These are phyloP conservation scores for Nomada ruficornis DNA, from an alignment of 2,888 invertebrate species.

Conservation along the genomic window DNA sequence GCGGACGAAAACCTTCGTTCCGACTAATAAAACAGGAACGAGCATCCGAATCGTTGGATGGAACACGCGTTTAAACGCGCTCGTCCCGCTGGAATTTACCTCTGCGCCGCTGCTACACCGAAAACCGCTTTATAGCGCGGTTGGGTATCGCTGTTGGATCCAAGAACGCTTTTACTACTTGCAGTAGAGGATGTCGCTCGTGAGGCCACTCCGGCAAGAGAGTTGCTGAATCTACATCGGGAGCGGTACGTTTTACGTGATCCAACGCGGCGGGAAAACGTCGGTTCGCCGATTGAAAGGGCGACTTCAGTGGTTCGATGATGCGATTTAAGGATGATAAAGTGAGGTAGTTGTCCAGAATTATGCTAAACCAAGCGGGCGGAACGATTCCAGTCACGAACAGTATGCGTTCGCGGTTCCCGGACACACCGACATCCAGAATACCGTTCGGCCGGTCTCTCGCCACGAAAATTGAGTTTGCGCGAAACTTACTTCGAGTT, in stretches of 20 bases:
- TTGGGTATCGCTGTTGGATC: conserved; percentile 24
- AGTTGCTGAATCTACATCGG: not conserved
- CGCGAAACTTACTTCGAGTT: conserved; percentile 64
- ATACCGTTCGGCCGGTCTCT: conserved; percentile 43
- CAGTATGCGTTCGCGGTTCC: conserved; percentile 65
- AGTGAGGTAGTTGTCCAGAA: conserved; percentile 52
- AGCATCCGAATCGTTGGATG: not conserved
- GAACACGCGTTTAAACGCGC: conserved; percentile 13
- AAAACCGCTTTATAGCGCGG: conserved; percentile 42
- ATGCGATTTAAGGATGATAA: conserved; percentile 49
- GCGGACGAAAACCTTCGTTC: not conserved
- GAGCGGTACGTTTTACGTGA: no score
- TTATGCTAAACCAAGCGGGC: conserved; percentile 65
- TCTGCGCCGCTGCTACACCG: conserved; percentile 10
- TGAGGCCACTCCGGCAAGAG: not conserved
- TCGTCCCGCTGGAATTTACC: conserved; percentile 19
- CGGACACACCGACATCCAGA: conserved; percentile 30
- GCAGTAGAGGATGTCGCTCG: conserved; percentile 20
- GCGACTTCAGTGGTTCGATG: conserved; percentile 13
- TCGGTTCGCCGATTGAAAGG: conserved; percentile 43
- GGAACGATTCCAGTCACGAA: conserved; percentile 69
- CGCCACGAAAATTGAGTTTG: conserved; percentile 69
- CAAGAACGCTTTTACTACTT: conserved; percentile 46
- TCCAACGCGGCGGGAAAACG: not conserved
- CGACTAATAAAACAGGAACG: not conserved